These are phyloP conservation scores for Latheticus oryzae DNA, from an alignment of 2,888 invertebrate species.

Conservation along the genomic window DNA sequence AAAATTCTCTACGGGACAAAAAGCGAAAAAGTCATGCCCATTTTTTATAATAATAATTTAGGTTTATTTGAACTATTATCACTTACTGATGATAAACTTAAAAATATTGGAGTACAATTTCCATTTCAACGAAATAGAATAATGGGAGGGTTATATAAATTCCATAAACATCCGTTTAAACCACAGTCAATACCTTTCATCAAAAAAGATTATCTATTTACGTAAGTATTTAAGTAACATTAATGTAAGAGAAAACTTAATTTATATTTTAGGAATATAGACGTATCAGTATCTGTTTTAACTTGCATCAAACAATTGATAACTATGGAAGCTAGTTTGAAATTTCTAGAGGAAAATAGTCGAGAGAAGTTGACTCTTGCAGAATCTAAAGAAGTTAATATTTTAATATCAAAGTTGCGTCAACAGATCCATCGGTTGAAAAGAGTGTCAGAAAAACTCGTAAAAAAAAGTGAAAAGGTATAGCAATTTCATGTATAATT, in stretches of 20 bases:
- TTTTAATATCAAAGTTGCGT: slow-evolving; percentile 36
- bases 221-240: slow-evolving; percentile 49
- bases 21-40: slow-evolving; percentile 67
- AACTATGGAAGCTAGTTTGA: slow-evolving; percentile 70
- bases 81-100: slow-evolving; percentile 70
- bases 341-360: slow-evolving; percentile 68
- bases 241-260: too few relatives aligned
- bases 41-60: slow-evolving; percentile 67
- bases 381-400: slow-evolving; percentile 39
- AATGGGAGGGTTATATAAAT: slow-evolving; percentile 68
- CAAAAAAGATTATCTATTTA: slow-evolving; percentile 64
- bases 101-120: slow-evolving; percentile 70
- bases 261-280: slow-evolving; percentile 67
- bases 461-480: slow-evolving; percentile 44
- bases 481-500: slow-evolving; percentile 12
- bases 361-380: slow-evolving; percentile 47
- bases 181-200: slow-evolving; percentile 62
- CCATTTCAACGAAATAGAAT: slow-evolving; percentile 72
- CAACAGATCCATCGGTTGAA: slow-evolving; percentile 38
- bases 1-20: slow-evolving; percentile 72
- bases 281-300: slow-evolving; percentile 69
- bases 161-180: slow-evolving; percentile 72
- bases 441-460: slow-evolving; percentile 37
- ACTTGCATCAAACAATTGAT: slow-evolving; percentile 71
- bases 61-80: slow-evolving; percentile 70